These are phyloP conservation scores for Drosophila quinaria DNA, from an alignment of 2,888 invertebrate species.

Conservation along the genomic window DNA sequence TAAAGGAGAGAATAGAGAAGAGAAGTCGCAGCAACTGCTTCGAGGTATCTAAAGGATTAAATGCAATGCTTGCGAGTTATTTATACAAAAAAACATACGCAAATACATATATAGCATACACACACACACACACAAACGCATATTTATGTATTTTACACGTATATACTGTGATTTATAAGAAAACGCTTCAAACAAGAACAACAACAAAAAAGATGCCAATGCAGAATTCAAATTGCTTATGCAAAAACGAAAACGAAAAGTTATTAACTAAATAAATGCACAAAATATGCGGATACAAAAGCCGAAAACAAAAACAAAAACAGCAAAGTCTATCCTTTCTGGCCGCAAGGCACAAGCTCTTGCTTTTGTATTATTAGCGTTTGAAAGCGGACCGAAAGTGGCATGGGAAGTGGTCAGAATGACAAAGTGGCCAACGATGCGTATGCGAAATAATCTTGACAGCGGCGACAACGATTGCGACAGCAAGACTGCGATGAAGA, in stretches of 20 bases:
- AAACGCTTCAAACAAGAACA: conserved; percentile 68
- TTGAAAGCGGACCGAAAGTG: conserved; percentile 33
- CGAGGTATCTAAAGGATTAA: conserved; percentile 64
- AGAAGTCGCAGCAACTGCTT: conserved; percentile 49
- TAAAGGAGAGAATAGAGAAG: conserved; percentile 36
- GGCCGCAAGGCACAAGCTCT: conserved; percentile 53
- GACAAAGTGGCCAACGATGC: conserved; percentile 63
- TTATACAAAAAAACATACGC: conserved; percentile 40
- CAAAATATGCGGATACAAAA: conserved; percentile 67
- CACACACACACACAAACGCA: conserved; percentile 46
- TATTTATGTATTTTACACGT: conserved; percentile 78
- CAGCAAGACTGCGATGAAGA: background rate
- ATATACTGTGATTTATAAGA: conserved; percentile 82
- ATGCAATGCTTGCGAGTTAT: conserved; percentile 74
- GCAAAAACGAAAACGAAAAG: conserved; percentile 54
- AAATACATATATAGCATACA: conserved; percentile 38
- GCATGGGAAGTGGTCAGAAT: conserved; percentile 14
- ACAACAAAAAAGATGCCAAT: conserved; percentile 51
- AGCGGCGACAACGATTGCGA: conserved; percentile 36
- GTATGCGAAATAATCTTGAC: conserved; percentile 65
- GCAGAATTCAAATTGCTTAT: conserved; percentile 71
- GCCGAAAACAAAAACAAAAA: conserved; percentile 61
- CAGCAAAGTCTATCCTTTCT: conserved; percentile 64
- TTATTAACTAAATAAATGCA: conserved; percentile 80
- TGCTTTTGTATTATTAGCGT: conserved; percentile 44